A percentile compares a stretch with the other conserved stretches of the same genome.
phyloP scores from a whole-genome alignment of 2,797 vertebrate species.

The Micromesistius poutassou region DNA sequence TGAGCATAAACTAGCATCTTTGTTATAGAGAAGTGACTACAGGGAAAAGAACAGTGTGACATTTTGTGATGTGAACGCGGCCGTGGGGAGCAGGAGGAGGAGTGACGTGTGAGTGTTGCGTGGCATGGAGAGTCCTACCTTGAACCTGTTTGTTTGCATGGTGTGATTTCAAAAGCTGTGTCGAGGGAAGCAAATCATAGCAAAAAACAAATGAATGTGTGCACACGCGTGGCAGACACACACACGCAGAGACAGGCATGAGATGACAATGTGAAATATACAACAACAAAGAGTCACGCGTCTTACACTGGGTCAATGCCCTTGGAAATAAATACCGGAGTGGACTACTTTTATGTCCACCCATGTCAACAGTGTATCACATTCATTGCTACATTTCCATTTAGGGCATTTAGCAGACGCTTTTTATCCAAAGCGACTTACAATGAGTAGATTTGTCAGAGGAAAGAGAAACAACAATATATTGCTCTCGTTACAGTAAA shows the following conservation, averaged over 20 bases:
- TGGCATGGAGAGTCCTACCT: slow-evolving; percentile 86
- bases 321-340: not conserved
- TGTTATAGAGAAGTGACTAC: not conserved
- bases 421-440: no score
- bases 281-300: not conserved
- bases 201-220: slow-evolving; percentile 4
- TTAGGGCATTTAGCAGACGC: no score
- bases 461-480: no score
- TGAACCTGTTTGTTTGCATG: slow-evolving; percentile 95
- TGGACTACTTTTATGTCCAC: not conserved
- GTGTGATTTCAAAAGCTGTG: slow-evolving; percentile 99
- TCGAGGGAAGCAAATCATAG: slow-evolving; percentile 79
- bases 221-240: not conserved
- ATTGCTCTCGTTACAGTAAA: no score
- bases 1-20: not conserved
- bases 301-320: not conserved
- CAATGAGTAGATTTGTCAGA: no score
- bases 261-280: not conserved
- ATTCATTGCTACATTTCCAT: not conserved
- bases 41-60: not conserved
- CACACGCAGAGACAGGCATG: not conserved
- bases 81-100: not conserved
- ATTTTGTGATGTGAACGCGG: not conserved
- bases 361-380: not conserved
- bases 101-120: slow-evolving; percentile 16